A percentile compares a stretch with the other conserved stretches of the same genome.
phyloP scores from a whole-genome alignment of 2,888 invertebrate species.

The Xestia rhomboidea region DNA sequence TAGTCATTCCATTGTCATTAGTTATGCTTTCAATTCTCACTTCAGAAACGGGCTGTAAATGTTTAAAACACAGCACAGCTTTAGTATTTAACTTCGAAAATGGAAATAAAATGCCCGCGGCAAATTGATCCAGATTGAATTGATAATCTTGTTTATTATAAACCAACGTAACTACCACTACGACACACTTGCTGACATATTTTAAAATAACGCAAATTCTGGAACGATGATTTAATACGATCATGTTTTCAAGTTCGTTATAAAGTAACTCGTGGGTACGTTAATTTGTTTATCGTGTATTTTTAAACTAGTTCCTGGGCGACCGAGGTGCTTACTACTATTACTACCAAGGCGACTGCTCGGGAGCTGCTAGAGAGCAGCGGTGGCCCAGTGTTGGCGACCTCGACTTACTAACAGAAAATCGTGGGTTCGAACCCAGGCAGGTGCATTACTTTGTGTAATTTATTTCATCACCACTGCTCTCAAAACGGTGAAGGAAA shows the following conservation, averaged over 20 bases:
- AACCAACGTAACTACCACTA: slow-evolving; percentile 4
- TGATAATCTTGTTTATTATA: slow-evolving; percentile 13
- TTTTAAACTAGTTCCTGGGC: neutral
- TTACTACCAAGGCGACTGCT: no score
- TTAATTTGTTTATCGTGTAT: neutral
- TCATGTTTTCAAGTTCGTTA: neutral
- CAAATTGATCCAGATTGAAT: neutral
- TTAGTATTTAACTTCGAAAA: neutral
- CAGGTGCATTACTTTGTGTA: no score
- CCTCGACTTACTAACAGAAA: no score
- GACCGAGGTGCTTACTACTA: no score
- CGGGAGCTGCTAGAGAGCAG: no score
- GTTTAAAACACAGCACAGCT: neutral
- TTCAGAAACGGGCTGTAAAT: no score
- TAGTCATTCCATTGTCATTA: no score
- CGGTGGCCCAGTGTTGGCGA: no score
- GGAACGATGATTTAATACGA: neutral
- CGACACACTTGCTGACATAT: neutral
- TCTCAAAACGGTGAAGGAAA: no score
- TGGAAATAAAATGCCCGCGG: neutral
- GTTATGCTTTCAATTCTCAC: no score
- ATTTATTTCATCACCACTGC: no score
- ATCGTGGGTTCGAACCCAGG: no score
- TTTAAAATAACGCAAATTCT: neutral
- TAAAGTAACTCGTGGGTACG: neutral